Percentiles rank a stretch among this genome's conserved stretches.
These are phyloP conservation scores for Fopius arisanus DNA, from an alignment of 1,140 invertebrate genomes.

Conservation along the genomic window DNA sequence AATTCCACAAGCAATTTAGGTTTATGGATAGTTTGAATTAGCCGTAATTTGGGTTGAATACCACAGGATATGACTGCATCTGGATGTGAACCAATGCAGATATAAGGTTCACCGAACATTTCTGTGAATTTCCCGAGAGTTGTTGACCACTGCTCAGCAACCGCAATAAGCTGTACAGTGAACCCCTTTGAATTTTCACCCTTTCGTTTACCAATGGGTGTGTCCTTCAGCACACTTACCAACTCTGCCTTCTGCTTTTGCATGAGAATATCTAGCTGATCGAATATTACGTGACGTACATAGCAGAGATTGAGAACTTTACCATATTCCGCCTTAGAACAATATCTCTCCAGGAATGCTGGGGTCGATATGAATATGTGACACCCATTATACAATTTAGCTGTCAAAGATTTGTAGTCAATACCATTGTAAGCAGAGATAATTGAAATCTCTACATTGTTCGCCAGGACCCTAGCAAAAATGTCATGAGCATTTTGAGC, in stretches of 20 bases:
- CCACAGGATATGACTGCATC: slow-evolving; percentile 57
- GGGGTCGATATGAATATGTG: slow-evolving; percentile 60
- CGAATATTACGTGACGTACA: slow-evolving; percentile 53
- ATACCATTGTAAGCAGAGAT: slow-evolving; percentile 52
- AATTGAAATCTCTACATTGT: slow-evolving; percentile 38
- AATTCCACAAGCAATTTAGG: slow-evolving; percentile 43
- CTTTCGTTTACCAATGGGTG: slow-evolving; percentile 45
- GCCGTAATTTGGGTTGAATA: slow-evolving; percentile 39
- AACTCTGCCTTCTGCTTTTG: slow-evolving; percentile 53
- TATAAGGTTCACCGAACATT: slow-evolving; percentile 46
- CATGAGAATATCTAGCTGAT: slow-evolving; percentile 56
- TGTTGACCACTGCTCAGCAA: slow-evolving; percentile 48
- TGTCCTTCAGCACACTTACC: slow-evolving; percentile 43
- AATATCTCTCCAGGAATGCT: slow-evolving; percentile 47
- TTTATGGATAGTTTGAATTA: slow-evolving; percentile 41
- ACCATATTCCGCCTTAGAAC: slow-evolving; percentile 39
- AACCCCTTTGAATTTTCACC: slow-evolving; percentile 28
- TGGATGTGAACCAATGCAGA: slow-evolving; percentile 58
- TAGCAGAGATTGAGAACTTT: slow-evolving; percentile 45
- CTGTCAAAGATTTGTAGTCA: slow-evolving; percentile 45
- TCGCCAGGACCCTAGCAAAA: slow-evolving; percentile 40
- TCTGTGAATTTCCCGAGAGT: slow-evolving; percentile 43
- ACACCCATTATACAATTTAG: slow-evolving; percentile 56
- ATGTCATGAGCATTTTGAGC: slow-evolving; percentile 42
- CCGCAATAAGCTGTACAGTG: slow-evolving; percentile 51